phyloP scores from a whole-genome alignment of 2,888 invertebrate genomes.

The Clepsis dumicolana region DNA sequence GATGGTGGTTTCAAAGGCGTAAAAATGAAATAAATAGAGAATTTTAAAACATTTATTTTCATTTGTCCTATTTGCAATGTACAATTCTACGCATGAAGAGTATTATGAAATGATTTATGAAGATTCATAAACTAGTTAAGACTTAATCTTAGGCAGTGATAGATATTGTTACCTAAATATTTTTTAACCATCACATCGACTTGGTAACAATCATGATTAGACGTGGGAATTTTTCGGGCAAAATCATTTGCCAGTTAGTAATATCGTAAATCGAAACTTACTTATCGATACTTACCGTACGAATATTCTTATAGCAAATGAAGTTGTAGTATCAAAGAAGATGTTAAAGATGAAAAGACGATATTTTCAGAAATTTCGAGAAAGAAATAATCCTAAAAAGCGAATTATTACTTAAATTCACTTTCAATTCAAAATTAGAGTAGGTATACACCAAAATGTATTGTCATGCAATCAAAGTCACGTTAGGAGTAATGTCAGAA shows the following conservation, averaged over 20 bases:
- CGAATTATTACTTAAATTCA: neutral
- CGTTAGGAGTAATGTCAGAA: neutral
- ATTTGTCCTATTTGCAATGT: conserved; percentile 82
- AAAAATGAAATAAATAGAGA: conserved; percentile 50
- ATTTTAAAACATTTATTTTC: conserved; percentile 54
- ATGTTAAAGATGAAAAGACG: neutral
- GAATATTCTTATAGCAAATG: neutral
- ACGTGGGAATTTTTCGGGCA: neutral
- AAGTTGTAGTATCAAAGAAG: neutral
- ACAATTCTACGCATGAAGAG: conserved; percentile 77
- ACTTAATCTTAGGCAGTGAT: conserved; percentile 75
- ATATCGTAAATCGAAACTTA: neutral
- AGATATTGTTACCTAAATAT: conserved; percentile 59
- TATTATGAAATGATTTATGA: conserved; percentile 69
- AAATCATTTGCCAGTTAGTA: neutral
- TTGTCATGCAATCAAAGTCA: neutral
- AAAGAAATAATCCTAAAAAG: neutral
- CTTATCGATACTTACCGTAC: neutral
- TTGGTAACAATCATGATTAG: conserved; percentile 67
- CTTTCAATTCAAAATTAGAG: too few species aligned
- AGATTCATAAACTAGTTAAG: conserved; percentile 63
- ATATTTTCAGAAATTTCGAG: neutral
- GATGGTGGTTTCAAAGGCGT: neutral
- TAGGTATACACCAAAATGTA: neutral
- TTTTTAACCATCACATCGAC: conserved; percentile 64